These are phyloP conservation scores for Chrysogorgia sp. DNA, from an alignment of 92 coral and sea anemone genomes.

Conservation along the genomic window DNA sequence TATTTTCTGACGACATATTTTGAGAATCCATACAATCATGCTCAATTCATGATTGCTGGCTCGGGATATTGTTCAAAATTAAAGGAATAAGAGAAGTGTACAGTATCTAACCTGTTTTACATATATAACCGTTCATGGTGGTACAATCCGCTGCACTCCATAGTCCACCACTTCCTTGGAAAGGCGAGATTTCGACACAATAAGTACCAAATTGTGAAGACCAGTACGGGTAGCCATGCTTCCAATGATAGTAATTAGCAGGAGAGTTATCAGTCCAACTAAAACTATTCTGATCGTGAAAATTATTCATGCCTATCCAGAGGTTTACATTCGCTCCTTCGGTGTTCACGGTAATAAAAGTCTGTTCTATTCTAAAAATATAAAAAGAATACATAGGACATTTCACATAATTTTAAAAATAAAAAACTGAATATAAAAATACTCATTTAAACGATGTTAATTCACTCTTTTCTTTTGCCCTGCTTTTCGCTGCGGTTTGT, in stretches of 20 bases:
- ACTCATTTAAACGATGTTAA: neutral
- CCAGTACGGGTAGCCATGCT: conserved; percentile 68
- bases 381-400: neutral
- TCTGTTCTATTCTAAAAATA: conserved; percentile 77
- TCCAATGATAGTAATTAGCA: conserved; percentile 75
- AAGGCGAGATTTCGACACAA: conserved; percentile 73
- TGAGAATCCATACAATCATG: too few relatives aligned
- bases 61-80: too few relatives aligned
- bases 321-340: conserved; percentile 41
- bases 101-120: conserved; percentile 56
- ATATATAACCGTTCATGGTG: conserved; percentile 62
- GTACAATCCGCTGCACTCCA: conserved; percentile 69
- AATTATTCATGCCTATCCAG: conserved; percentile 87
- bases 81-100: neutral
- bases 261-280: conserved; percentile 75
- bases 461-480: too few relatives aligned
- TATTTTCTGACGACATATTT: too few relatives aligned
- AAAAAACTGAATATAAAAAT: neutral
- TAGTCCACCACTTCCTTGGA: conserved; percentile 63
- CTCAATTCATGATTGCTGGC: too few relatives aligned
- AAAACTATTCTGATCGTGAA: conserved; percentile 55
- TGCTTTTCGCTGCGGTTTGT: too few relatives aligned
- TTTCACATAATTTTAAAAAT: neutral
- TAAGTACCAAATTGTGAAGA: conserved; percentile 22
- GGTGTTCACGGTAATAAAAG: conserved; percentile 69